Evolutionary conservation across 2,888 invertebrate species (phyloP).

Genomic region (Altica lythri): DNA sequence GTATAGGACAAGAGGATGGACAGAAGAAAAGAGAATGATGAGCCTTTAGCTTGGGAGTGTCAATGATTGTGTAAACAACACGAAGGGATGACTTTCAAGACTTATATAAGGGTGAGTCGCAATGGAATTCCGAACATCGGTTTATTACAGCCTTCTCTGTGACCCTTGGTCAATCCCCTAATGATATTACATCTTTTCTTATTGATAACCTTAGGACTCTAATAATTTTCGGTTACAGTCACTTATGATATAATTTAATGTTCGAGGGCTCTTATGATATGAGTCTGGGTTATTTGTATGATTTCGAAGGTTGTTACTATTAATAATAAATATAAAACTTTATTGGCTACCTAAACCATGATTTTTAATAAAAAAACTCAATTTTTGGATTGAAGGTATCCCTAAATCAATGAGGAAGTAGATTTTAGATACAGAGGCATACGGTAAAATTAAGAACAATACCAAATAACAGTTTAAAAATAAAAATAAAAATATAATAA

Average conservation of each 20-base stretch:
- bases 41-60: slow-evolving; percentile 46
- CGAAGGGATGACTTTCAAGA: slow-evolving; percentile 49
- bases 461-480: no score
- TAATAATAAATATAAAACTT: slow-evolving; percentile 22
- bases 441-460: no score
- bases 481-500: no score
- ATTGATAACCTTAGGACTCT: slow-evolving; percentile 45
- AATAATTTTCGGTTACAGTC: slow-evolving; percentile 27
- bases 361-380: no score
- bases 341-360: neutral
- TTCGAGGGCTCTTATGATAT: slow-evolving; percentile 2
- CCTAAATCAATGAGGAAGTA: no score
- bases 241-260: slow-evolving; percentile 20
- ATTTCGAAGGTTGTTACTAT: slow-evolving; percentile 18
- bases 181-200: slow-evolving; percentile 46
- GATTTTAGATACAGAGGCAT: no score
- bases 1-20: slow-evolving; percentile 29
- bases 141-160: slow-evolving; percentile 46
- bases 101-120: slow-evolving; percentile 46
- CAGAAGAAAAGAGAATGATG: slow-evolving; percentile 37
- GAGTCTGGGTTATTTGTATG: slow-evolving; percentile 1
- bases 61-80: slow-evolving; percentile 51
- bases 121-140: slow-evolving; percentile 51
- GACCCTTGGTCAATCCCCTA: slow-evolving; percentile 52
- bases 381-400: no score